Evolutionary conservation across 1,140 invertebrate species (phyloP).

Genomic region (Achatina immaculata): DNA sequence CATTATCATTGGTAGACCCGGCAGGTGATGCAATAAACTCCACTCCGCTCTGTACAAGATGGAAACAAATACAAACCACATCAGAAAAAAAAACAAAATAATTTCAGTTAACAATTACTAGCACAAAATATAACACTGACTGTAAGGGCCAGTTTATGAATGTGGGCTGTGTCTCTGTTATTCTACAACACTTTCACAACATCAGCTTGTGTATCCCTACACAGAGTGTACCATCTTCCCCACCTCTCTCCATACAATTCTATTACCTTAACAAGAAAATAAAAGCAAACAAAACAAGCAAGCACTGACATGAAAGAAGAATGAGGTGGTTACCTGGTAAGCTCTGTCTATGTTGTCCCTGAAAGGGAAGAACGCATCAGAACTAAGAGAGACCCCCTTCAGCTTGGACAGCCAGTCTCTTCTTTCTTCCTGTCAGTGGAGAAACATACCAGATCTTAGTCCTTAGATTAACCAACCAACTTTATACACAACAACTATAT

Average conservation of each 20-base stretch:
- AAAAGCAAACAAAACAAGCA: neutral
- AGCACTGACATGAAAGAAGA: too few species aligned
- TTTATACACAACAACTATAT: too few species aligned
- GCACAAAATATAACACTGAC: too few species aligned
- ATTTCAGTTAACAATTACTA: neutral
- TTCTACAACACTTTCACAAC: too few species aligned
- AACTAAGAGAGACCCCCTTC: slow-evolving; percentile 90
- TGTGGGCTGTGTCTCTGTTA: too few species aligned
- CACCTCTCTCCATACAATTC: neutral
- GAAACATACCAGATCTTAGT: too few species aligned
- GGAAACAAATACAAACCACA: neutral
- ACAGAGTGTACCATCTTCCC: too few species aligned
- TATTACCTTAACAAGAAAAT: neutral
- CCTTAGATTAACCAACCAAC: too few species aligned
- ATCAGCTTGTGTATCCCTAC: too few species aligned
- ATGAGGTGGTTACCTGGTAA: slow-evolving; percentile 83
- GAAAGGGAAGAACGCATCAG: slow-evolving; percentile 99
- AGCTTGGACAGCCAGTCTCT: slow-evolving; percentile 85
- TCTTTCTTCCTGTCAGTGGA: slow-evolving; percentile 76
- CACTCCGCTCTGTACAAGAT: slow-evolving; percentile 86
- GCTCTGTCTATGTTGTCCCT: slow-evolving; percentile 97
- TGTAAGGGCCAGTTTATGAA: neutral
- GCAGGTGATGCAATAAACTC: slow-evolving; percentile 91
- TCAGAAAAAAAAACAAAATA: neutral
- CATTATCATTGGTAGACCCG: slow-evolving; percentile 92